Evolutionary conservation across 2,888 invertebrate genomes (phyloP).

Genomic region (Lasioglossum vierecki): DNA sequence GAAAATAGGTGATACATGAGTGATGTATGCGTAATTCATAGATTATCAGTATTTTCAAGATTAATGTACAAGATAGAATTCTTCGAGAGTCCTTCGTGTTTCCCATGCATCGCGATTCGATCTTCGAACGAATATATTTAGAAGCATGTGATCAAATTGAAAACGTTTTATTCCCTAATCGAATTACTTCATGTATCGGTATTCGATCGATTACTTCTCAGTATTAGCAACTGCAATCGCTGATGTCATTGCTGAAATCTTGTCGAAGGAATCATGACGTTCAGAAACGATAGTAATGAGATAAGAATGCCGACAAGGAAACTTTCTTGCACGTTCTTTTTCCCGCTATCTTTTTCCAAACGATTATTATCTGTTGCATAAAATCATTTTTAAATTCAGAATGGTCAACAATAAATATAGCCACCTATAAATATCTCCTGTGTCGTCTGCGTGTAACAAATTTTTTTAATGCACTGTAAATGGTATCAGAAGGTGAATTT

Average conservation of each 20-base stretch:
- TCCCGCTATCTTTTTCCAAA: neutral
- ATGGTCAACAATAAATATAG: too few species aligned
- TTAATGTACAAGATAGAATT: neutral
- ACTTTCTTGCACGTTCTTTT: conserved; percentile 17
- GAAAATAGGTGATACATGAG: too few species aligned
- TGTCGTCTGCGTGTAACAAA: too few species aligned
- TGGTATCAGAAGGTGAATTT: too few species aligned
- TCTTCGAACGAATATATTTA: neutral
- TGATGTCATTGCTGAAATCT: conserved; percentile 50
- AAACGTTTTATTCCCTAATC: neutral
- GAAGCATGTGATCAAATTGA: neutral
- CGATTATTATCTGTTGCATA: too few species aligned
- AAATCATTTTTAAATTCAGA: too few species aligned
- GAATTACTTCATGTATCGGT: neutral
- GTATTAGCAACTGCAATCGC: conserved; percentile 8
- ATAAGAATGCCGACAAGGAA: conserved; percentile 33
- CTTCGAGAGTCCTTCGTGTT: neutral
- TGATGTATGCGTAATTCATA: too few species aligned
- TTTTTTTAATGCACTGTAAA: too few species aligned
- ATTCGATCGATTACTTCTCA: conserved; percentile 3
- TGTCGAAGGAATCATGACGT: neutral
- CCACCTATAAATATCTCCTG: too few species aligned
- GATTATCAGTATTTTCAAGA: neutral
- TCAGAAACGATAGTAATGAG: conserved; percentile 1
- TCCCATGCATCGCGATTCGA: neutral